Evolutionary conservation across 1,140 invertebrate genomes (phyloP).

Genomic region (Drosophila equinoxialis): DNA sequence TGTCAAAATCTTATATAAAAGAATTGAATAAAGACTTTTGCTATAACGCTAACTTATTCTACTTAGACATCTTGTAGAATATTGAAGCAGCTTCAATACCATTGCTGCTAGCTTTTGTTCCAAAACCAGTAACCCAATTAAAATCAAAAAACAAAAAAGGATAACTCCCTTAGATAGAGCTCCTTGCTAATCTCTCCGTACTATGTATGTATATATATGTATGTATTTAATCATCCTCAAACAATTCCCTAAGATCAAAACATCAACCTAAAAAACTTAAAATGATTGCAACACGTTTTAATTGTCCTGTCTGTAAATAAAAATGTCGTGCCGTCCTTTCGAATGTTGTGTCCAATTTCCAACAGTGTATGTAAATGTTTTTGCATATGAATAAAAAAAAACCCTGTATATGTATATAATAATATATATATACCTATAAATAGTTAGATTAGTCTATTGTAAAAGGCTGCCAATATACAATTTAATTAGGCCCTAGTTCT

Average conservation of each 20-base stretch:
- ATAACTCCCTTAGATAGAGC: constrained; percentile 46
- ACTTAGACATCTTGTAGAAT: constrained; percentile 3
- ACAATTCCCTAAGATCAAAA: not conserved
- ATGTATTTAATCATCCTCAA: constrained; percentile 15
- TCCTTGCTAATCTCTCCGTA: constrained; percentile 59
- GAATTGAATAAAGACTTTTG: constrained; percentile 3
- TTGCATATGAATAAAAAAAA: constrained; percentile 49
- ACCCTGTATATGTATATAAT: constrained; percentile 59
- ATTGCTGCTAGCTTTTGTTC: constrained; percentile 2
- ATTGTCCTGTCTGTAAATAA: constrained; percentile 68
- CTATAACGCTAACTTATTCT: constrained; percentile 21
- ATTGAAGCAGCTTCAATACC: constrained; percentile 22
- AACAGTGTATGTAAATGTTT: constrained; percentile 62
- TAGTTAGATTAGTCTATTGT: constrained; percentile 61
- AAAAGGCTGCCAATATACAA: constrained; percentile 48
- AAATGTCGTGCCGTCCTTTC: constrained; percentile 38
- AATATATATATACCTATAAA: constrained; percentile 31
- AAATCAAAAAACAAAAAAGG: constrained; percentile 38
- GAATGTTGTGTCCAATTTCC: constrained; percentile 40
- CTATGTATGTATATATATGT: constrained; percentile 45
- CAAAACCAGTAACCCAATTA: constrained; percentile 20
- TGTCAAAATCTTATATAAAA: constrained; percentile 1
- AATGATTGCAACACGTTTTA: not conserved
- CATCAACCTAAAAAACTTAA: not conserved
- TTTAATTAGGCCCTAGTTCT: constrained; percentile 62